Percentiles rank a stretch among this genome's conserved stretches.
Evolutionary conservation across 2,888 invertebrate species (phyloP).

Genomic region (Melipona beecheii): DNA sequence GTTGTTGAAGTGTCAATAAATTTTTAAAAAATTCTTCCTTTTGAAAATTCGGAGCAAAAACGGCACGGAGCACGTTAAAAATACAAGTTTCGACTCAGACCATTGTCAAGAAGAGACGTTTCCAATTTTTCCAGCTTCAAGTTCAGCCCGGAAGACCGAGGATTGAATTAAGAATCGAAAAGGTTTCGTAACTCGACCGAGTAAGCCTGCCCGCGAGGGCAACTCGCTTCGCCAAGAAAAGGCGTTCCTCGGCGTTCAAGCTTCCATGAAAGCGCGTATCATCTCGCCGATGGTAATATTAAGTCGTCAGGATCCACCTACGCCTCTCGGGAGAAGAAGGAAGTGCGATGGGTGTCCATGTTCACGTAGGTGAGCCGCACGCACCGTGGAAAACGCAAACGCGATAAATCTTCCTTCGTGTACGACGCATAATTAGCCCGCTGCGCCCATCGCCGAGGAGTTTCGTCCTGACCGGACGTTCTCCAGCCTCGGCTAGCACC

Average conservation of each 20-base stretch:
- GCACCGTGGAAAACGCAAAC: constrained; percentile 64
- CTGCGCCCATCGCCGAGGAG: constrained; percentile 44
- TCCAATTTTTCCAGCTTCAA: too few relatives aligned
- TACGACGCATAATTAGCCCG: constrained; percentile 76
- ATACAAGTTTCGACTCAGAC: too few relatives aligned
- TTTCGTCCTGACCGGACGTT: constrained; percentile 12
- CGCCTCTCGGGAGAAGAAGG: constrained; percentile 36
- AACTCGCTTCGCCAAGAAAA: not conserved
- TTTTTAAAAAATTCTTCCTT: too few relatives aligned
- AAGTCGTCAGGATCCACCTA: constrained; percentile 73
- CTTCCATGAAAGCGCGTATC: constrained; percentile 44
- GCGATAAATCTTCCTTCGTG: constrained; percentile 77
- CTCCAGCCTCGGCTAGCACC: not conserved
- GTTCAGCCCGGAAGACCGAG: too few relatives aligned
- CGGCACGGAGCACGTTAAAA: too few relatives aligned
- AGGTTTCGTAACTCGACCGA: not conserved
- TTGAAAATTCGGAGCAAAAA: too few relatives aligned
- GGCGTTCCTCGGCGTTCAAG: not conserved
- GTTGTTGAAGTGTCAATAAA: too few relatives aligned
- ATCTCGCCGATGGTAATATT: constrained; percentile 64
- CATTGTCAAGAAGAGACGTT: too few relatives aligned
- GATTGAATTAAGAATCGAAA: not conserved
- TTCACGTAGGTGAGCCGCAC: constrained; percentile 51
- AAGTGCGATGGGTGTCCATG: constrained; percentile 3
- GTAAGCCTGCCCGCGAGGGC: not conserved